Conservation (phyloP, 2,888 invertebrate species). For the Limulus polyphemus region DNA sequence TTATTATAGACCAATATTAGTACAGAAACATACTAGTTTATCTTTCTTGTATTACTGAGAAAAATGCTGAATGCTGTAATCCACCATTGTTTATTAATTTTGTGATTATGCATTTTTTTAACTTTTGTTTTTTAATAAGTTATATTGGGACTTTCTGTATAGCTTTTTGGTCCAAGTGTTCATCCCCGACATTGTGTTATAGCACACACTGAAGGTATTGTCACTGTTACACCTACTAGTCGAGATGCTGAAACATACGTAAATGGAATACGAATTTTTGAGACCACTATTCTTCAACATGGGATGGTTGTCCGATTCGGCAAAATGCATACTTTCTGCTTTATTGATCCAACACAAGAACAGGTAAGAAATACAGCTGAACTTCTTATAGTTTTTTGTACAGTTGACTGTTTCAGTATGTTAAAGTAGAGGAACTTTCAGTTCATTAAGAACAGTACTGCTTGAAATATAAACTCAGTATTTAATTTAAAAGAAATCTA, state of each 20-base stretch:
- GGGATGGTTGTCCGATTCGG: slow-evolving; percentile 43
- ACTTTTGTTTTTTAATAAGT: background rate
- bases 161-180: slow-evolving; percentile 70
- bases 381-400: slow-evolving; percentile 1
- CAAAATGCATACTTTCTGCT: slow-evolving; percentile 42
- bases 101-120: background rate
- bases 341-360: slow-evolving; percentile 38
- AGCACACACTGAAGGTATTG: slow-evolving; percentile 76
- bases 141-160: slow-evolving; percentile 20
- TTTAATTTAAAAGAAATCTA: too few relatives aligned
- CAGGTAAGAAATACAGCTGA: slow-evolving; percentile 15
- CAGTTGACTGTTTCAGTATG: slow-evolving; percentile 1
- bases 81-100: too few relatives aligned
- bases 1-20: too few relatives aligned
- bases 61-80: too few relatives aligned
- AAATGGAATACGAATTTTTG: slow-evolving; percentile 79
- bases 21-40: too few relatives aligned
- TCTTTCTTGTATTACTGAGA: too few relatives aligned
- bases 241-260: slow-evolving; percentile 88
- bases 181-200: slow-evolving; percentile 91
- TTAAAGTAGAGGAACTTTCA: background rate
- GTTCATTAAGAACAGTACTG: too few relatives aligned
- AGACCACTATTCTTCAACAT: slow-evolving; percentile 72
- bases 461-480: too few relatives aligned
- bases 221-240: slow-evolving; percentile 83